Conservation (phyloP, 2,888 invertebrate species). For the Ectobius pallidus region DNA sequence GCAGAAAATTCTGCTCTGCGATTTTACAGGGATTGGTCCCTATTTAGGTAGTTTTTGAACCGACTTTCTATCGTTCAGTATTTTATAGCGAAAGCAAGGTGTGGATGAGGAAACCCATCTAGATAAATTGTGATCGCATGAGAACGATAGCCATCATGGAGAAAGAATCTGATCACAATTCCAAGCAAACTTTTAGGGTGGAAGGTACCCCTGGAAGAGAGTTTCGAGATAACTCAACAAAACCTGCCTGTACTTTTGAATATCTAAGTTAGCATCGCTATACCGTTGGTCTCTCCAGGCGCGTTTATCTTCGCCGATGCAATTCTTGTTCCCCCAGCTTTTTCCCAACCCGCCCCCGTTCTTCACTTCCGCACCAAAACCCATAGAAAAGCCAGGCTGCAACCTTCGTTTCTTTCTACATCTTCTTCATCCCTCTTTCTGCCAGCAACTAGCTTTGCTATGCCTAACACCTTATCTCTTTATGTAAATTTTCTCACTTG, state of each 20-base stretch:
- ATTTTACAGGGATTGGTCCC: too few relatives aligned
- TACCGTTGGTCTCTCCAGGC: conserved; percentile 27
- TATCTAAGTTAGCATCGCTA: conserved; percentile 19
- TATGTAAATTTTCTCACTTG: conserved; percentile 35
- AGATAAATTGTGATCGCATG: too few relatives aligned
- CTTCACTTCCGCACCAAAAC: conserved; percentile 9
- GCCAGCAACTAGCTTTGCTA: background rate
- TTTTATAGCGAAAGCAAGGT: too few relatives aligned
- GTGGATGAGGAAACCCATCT: too few relatives aligned
- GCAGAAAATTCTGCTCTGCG: too few relatives aligned
- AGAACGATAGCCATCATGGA: too few relatives aligned
- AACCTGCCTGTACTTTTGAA: conserved; percentile 19
- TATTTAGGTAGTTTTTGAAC: too few relatives aligned
- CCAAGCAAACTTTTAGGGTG: too few relatives aligned
- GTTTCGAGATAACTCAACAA: conserved; percentile 7
- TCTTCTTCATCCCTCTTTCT: background rate
- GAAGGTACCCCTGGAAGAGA: too few relatives aligned
- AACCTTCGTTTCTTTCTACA: background rate
- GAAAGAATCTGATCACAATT: too few relatives aligned
- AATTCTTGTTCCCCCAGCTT: background rate
- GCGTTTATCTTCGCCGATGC: conserved; percentile 29
- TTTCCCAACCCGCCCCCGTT: background rate
- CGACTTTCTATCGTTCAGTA: too few relatives aligned
- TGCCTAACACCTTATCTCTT: conserved; percentile 31
- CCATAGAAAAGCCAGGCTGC: background rate